Evolutionary conservation across 2,888 invertebrate genomes (phyloP), one percentile per base, ranked within the genome.

Genomic region (Limulus polyphemus): DNA sequence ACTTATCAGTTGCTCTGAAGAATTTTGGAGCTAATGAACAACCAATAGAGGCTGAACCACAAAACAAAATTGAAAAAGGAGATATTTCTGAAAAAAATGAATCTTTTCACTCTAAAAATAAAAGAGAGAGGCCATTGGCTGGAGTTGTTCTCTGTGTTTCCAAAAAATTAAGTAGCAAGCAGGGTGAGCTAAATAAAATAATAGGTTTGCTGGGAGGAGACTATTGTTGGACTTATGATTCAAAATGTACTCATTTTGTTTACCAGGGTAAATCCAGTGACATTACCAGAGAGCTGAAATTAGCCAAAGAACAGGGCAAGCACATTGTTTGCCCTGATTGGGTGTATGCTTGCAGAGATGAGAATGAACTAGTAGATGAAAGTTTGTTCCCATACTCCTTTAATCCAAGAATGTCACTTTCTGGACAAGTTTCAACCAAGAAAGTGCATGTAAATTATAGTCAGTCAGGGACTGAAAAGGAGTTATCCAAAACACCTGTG

Each of bases 241-340:
- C 61, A n/a, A 69, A 72, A 11, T 76, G 76, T 59, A 78, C 78
- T 12, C 79, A 79, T 68, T 76, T 75, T 69, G 72, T 79, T 13
- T 73, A 73, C 47, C 69, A 75, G 73, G 77, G 77, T 0, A 73
- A 74, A 57, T 66, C 71, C 10, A 77, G 75, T 72, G 77, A 77
- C 62, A 71, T 69, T 4, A 73, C 73, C 58, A 76, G 74, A 67
- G 79, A 78, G 59, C 75, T 76, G 63, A 69, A 74, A 59, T 65
- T 70, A 57, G 78, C 78, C 0, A 73, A 73, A 62, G 72, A 73
- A n/a, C 72, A 76, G 47, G 72, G 73, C 16, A 78, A 76, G 64
- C 64, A 71, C 11, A 73, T 78, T 55, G 78, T 79, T 9, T 75
- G 75, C 11, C 77, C 78, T 11, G 73, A 76, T 54, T 79, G 79